Conservation (phyloP, 2,888 invertebrate genomes). For the Diarsia mendica region DNA sequence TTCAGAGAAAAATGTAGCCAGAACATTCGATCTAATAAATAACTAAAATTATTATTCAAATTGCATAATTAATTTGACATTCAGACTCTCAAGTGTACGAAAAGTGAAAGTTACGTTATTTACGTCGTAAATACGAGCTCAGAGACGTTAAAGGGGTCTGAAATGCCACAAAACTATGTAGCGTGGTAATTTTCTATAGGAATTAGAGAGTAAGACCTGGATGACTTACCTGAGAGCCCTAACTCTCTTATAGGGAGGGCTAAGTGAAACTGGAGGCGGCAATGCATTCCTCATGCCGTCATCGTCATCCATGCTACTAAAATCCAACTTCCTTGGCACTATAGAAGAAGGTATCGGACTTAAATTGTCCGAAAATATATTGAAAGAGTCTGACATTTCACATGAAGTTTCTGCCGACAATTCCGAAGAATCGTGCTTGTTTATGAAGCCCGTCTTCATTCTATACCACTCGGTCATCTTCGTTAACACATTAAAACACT, state of each 20-base stretch:
- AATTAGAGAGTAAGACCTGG: constrained; percentile 60
- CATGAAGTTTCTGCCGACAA: constrained; percentile 91
- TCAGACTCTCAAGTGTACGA: not conserved
- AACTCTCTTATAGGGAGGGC: constrained; percentile 91
- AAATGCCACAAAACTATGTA: constrained; percentile 30
- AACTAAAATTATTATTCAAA: constrained; percentile 20
- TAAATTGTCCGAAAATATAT: constrained; percentile 90
- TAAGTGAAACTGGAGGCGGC: constrained; percentile 79
- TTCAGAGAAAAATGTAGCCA: not conserved
- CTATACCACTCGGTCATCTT: constrained; percentile 88
- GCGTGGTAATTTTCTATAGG: constrained; percentile 73
- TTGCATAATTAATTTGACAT: constrained; percentile 37
- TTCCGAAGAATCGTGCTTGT: constrained; percentile 88
- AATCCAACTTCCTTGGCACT: constrained; percentile 91
- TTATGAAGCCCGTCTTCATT: constrained; percentile 83
- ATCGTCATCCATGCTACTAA: constrained; percentile 85
- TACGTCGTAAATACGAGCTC: constrained; percentile 17
- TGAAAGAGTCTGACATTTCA: constrained; percentile 92
- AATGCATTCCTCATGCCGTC: constrained; percentile 82
- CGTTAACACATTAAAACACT: constrained; percentile 79
- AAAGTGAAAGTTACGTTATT: constrained; percentile 53
- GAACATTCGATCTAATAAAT: constrained; percentile 8
- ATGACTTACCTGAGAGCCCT: constrained; percentile 88
- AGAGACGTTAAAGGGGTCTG: not conserved
- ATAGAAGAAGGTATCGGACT: constrained; percentile 89